These are phyloP conservation scores for Rhingia rostrata DNA, from an alignment of 2,888 invertebrate species.

Conservation along the genomic window DNA sequence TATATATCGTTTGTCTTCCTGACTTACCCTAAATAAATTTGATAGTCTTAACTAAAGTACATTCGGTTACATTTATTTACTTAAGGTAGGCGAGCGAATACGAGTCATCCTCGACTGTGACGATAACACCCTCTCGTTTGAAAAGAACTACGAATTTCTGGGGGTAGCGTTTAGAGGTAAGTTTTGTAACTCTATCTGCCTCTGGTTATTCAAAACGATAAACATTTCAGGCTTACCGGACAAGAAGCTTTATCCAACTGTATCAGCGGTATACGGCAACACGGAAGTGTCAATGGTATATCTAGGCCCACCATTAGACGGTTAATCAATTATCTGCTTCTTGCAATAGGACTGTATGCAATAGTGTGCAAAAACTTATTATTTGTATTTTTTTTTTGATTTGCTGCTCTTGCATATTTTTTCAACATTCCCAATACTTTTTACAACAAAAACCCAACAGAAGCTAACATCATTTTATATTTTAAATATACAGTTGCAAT, in stretches of 20 bases:
- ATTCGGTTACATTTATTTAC: conserved; percentile 7
- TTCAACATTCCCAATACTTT: conserved; percentile 51
- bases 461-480: conserved; percentile 67
- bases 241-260: conserved; percentile 96
- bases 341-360: conserved; percentile 62
- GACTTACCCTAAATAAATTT: too few species aligned
- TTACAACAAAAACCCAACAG: conserved; percentile 37
- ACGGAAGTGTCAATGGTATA: conserved; percentile 99
- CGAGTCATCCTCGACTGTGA: conserved; percentile 99
- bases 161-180: conserved; percentile 98
- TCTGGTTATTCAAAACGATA: conserved; percentile 60
- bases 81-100: conserved; percentile 97
- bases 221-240: conserved; percentile 90
- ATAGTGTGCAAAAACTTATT: conserved; percentile 24
- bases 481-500: conserved; percentile 63
- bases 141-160: conserved; percentile 98
- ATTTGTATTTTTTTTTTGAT: conserved; percentile 20
- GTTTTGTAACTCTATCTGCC: background rate
- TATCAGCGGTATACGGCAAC: conserved; percentile 99
- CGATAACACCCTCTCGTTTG: conserved; percentile 97
- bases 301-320: conserved; percentile 97
- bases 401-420: conserved; percentile 57
- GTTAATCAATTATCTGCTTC: conserved; percentile 84
- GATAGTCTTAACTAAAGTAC: too few species aligned
- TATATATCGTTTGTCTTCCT: too few species aligned